A percentile compares a stretch with the other conserved stretches of the same genome.
phyloP scores from a whole-genome alignment of 1,140 invertebrate genomes.

The Ceratina calcarata region DNA sequence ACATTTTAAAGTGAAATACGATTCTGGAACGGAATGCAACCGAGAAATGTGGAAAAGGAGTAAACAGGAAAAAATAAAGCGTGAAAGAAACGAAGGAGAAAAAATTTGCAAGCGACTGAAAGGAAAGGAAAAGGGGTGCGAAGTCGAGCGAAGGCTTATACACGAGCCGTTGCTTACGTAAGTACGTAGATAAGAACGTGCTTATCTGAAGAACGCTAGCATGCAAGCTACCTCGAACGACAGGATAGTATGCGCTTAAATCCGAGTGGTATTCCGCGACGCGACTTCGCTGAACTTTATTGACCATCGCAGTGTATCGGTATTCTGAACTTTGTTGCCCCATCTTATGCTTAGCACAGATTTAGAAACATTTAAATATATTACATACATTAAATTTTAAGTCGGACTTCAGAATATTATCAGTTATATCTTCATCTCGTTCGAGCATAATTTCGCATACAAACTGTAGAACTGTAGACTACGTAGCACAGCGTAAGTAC shows the following conservation, averaged over 20 bases:
- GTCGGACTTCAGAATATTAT: too few relatives aligned
- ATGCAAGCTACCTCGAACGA: constrained; percentile 41
- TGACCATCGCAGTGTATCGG: background rate
- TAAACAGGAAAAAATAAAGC: background rate
- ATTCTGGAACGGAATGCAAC: background rate
- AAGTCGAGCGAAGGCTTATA: constrained; percentile 30
- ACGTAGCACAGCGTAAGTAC: too few relatives aligned
- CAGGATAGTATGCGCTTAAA: constrained; percentile 13
- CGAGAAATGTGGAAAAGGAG: too few relatives aligned
- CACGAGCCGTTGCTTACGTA: constrained; percentile 59
- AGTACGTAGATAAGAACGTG: constrained; percentile 58
- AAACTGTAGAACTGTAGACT: too few relatives aligned
- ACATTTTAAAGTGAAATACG: background rate
- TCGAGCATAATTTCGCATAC: too few relatives aligned
- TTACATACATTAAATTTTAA: too few relatives aligned
- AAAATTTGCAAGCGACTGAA: background rate
- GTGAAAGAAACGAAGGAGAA: background rate
- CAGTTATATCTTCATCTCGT: too few relatives aligned
- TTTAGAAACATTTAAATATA: too few relatives aligned
- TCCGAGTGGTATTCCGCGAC: background rate
- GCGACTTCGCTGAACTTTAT: constrained; percentile 11
- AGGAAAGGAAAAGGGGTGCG: constrained; percentile 34
- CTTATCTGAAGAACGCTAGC: constrained; percentile 58
- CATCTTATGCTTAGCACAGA: too few relatives aligned
- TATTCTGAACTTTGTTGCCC: too few relatives aligned